Evolutionary conservation across 2,797 vertebrate genomes (phyloP).

Genomic region (Pseudochirops corinnae): DNA sequence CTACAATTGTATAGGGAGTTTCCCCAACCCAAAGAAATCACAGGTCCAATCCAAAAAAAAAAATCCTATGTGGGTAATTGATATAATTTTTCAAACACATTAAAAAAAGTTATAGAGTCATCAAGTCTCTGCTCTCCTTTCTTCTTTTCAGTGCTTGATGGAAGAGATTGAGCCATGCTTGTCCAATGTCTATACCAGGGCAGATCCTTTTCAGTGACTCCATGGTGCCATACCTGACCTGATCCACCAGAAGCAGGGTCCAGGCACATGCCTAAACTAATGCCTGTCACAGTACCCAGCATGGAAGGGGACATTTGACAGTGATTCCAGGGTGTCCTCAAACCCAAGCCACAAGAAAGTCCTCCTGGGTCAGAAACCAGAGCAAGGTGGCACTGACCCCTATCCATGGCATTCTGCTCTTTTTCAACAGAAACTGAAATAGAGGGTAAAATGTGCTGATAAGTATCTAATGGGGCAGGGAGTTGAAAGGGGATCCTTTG

Average conservation of each 20-base stretch:
- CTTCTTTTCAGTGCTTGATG: not conserved
- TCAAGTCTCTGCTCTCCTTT: not conserved
- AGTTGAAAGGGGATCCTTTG: not conserved
- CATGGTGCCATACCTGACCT: not conserved
- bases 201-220: not conserved
- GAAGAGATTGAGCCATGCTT: not conserved
- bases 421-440: not conserved
- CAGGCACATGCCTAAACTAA: not conserved
- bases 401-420: not conserved
- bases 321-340: not conserved
- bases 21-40: not conserved
- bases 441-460: not conserved
- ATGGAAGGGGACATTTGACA: not conserved
- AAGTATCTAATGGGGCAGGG: not conserved
- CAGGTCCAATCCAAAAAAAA: not conserved
- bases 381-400: not conserved
- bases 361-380: not conserved
- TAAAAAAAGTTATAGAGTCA: not conserved
- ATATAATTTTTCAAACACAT: not conserved
- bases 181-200: not conserved
- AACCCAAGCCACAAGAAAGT: not conserved
- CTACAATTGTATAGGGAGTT: not conserved
- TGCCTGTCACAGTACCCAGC: not conserved
- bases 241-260: not conserved
- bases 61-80: not conserved